A percentile compares a stretch with the other conserved stretches of the same genome.
Conservation (phyloP, 1,140 invertebrate species). For the Elymnias hypermnestra region DNA sequence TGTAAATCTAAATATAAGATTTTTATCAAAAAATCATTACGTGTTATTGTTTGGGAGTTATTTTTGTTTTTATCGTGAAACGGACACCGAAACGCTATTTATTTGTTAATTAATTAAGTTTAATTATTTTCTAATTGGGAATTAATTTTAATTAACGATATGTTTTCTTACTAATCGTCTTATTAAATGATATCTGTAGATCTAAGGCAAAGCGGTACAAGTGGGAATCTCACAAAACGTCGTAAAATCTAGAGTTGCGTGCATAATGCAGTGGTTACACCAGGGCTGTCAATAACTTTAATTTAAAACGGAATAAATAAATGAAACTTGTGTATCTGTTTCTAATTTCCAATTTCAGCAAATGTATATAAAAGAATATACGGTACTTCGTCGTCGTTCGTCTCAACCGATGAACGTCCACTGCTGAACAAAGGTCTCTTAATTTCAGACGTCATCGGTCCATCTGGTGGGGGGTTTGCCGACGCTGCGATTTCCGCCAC, state of each 20-base stretch:
- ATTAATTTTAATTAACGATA: conserved; percentile 19
- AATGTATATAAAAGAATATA: too few relatives aligned
- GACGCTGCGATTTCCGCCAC: too few relatives aligned
- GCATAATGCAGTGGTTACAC: not conserved
- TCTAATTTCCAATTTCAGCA: too few relatives aligned
- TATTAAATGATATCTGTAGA: conserved; percentile 18
- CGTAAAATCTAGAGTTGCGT: not conserved
- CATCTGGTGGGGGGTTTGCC: too few relatives aligned
- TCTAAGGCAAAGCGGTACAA: conserved; percentile 3
- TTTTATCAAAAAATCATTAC: conserved; percentile 4
- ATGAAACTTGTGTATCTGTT: too few relatives aligned
- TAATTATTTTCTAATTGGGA: conserved; percentile 17
- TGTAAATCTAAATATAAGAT: conserved; percentile 5
- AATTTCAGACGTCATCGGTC: too few relatives aligned
- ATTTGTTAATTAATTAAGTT: conserved; percentile 16
- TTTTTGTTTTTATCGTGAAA: conserved; percentile 16
- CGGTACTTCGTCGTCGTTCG: too few relatives aligned
- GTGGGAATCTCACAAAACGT: conserved; percentile 5
- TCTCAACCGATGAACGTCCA: too few relatives aligned
- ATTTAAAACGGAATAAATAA: too few relatives aligned
- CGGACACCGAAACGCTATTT: conserved; percentile 15
- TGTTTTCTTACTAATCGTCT: conserved; percentile 18
- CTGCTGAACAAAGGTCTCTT: too few relatives aligned
- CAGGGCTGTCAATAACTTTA: too few relatives aligned
- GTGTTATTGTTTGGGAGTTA: conserved; percentile 1